A percentile compares a stretch with the other conserved stretches of the same genome.
Evolutionary conservation across 1,140 invertebrate genomes (phyloP).

Genomic region (Teleopsis dalmanni): DNA sequence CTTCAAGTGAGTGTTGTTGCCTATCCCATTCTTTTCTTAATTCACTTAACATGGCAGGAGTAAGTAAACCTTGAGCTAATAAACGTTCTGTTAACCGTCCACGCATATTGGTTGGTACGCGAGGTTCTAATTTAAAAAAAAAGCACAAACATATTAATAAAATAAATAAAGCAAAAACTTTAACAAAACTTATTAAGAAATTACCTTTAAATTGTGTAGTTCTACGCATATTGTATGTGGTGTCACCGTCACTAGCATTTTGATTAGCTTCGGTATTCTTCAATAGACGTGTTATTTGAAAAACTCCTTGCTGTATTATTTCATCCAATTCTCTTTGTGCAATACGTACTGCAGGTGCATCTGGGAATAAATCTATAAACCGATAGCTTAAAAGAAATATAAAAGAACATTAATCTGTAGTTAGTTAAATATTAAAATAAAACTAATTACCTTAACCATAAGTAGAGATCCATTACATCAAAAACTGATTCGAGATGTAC

Average conservation of each 20-base stretch:
- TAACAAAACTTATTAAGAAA: neutral
- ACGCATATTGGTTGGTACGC: slow-evolving; percentile 32
- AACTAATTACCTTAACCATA: slow-evolving; percentile 80
- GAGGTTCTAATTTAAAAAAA: slow-evolving; percentile 19
- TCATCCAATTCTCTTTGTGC: slow-evolving; percentile 82
- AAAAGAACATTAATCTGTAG: neutral
- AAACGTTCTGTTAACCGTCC: slow-evolving; percentile 60
- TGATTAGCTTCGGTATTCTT: slow-evolving; percentile 51
- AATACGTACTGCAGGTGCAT: slow-evolving; percentile 63
- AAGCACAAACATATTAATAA: neutral
- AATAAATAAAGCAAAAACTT: neutral
- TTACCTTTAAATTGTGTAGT: slow-evolving; percentile 20
- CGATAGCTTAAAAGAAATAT: slow-evolving; percentile 69
- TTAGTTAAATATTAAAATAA: neutral
- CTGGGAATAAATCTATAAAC: slow-evolving; percentile 85
- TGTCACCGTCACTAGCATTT: slow-evolving; percentile 16
- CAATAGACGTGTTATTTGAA: slow-evolving; percentile 68
- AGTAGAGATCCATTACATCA: slow-evolving; percentile 91
- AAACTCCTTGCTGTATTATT: slow-evolving; percentile 82
- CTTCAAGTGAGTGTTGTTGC: slow-evolving; percentile 16
- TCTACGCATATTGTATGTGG: slow-evolving; percentile 20
- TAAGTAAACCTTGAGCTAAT: slow-evolving; percentile 70
- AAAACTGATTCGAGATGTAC: slow-evolving; percentile 88
- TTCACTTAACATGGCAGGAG: slow-evolving; percentile 75
- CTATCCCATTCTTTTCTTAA: slow-evolving; percentile 66